Base-by-base conservation (phyloP, 2,113 vertebrate genomes). In the Melierax canorus region DNA sequence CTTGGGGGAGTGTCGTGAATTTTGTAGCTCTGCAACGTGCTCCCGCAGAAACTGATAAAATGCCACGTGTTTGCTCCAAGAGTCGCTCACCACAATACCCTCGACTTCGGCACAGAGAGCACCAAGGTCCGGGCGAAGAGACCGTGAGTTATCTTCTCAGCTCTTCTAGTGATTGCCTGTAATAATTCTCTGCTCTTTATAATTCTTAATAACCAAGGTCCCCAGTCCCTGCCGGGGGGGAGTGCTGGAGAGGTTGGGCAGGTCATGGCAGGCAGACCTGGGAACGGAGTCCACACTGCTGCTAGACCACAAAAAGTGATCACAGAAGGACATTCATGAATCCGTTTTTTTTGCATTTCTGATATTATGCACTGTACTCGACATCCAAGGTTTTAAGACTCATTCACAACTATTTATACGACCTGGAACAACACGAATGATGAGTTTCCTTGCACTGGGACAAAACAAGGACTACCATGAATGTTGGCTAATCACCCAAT, bases 61-160 rank as follows among this genome's bases (percentile, higher is more conserved):
- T 8, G 13, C 18, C 50, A n/a, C 1, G 0, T 1, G 2, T 30
- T 45, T 7, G 1, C 78, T 66, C 45, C 1, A 0, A 72, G 17
- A 81, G 64, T 32, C 10, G 1, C 69, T 72, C 0, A 0, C 62
- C 79, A 15, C 22, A 9, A 71, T 7, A 36, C 15, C 29, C 69
- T 89, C 6, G 0, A 41, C 22, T 60, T 38, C 2, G 5, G 53
- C 27, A 39, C 85, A 86, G 64, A 84, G 86, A 91, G 30, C 91
- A 75, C 23, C 0, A 0, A 73, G 86, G 56, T 81, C 32, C 62
- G 64, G 62, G 86, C 8, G 7, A 78, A 36, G 20, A 75, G 53
- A 50, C 18, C 19, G 0, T 36, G 66, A 96, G 73, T 94, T 94
- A 92, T 46, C 77, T 76, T 22, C 63, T 73, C 73, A 50, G 66